A percentile compares a stretch with the other conserved stretches of the same genome.
Conservation (phyloP, 2,113 vertebrate species). For the Antechinus flavipes region DNA sequence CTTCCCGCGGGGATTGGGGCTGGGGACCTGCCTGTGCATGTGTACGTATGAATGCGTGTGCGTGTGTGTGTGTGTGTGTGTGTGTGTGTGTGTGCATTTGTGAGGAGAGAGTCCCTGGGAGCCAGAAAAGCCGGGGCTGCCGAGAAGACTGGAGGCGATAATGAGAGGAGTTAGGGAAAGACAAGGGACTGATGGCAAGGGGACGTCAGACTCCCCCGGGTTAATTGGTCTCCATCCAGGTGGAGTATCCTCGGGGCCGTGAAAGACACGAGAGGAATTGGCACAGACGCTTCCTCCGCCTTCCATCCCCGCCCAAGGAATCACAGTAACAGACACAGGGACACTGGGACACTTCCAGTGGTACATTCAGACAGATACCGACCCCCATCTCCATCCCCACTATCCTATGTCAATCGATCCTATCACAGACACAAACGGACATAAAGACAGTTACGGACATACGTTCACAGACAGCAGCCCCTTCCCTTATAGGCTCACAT, state of each 20-base stretch:
- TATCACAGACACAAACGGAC: background rate
- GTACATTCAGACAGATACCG: background rate
- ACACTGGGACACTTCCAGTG: background rate
- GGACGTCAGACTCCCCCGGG: background rate
- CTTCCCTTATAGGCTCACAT: background rate
- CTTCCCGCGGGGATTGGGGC: too few relatives aligned
- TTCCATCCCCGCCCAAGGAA: background rate
- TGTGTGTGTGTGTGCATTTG: background rate
- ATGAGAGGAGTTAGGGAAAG: conserved; percentile 8
- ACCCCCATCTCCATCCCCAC: background rate
- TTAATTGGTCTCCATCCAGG: background rate
- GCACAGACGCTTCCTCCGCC: background rate
- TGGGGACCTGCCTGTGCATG: background rate
- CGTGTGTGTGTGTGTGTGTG: background rate
- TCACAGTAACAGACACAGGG: background rate
- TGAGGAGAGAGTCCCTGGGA: background rate
- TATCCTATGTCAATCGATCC: background rate
- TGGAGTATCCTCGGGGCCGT: background rate
- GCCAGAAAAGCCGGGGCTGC: background rate
- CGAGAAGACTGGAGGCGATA: background rate
- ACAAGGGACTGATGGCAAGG: background rate
- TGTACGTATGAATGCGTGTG: background rate
- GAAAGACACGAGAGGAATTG: background rate
- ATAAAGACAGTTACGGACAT: background rate
- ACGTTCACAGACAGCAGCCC: background rate